Conservation (phyloP, 2,888 invertebrate species). For the Trileptium ribeirensis region DNA sequence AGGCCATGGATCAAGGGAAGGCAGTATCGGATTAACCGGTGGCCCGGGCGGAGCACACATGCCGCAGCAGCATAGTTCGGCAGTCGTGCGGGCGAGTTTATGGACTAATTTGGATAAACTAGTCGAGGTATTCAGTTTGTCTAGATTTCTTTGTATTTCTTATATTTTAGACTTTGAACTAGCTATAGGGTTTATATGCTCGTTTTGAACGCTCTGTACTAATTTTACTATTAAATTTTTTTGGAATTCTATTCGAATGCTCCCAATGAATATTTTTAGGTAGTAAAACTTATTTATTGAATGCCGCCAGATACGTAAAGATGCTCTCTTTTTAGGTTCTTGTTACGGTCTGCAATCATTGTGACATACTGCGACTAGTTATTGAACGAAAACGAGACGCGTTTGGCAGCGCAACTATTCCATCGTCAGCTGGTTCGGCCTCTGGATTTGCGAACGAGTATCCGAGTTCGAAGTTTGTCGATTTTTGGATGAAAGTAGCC, state of each 20-base stretch:
- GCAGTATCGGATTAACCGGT: not conserved
- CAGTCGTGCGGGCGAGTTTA: constrained; percentile 61
- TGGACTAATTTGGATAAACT: constrained; percentile 83
- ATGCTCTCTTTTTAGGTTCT: constrained; percentile 55
- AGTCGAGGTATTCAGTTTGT: constrained; percentile 62
- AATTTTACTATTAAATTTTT: too few species aligned
- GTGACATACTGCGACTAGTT: constrained; percentile 55
- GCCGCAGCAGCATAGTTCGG: constrained; percentile 24
- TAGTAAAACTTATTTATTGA: too few species aligned
- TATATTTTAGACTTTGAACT: too few species aligned
- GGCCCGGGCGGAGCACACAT: not conserved
- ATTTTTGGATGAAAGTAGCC: not conserved
- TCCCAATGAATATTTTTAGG: too few species aligned
- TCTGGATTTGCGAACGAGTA: not conserved
- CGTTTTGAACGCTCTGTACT: too few species aligned
- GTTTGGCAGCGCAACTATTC: too few species aligned
- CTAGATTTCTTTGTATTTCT: too few species aligned
- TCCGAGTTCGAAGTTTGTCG: not conserved
- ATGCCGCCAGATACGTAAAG: too few species aligned
- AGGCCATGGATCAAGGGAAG: not conserved
- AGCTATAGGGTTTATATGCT: too few species aligned
- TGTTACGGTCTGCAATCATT: constrained; percentile 52
- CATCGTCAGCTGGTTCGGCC: constrained; percentile 55
- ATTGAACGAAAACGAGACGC: constrained; percentile 57
- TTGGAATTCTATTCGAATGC: too few species aligned